A percentile compares a stretch with the other conserved stretches of the same genome.
These are phyloP conservation scores for Ptyas mucosa DNA, from an alignment of 2,113 vertebrate genomes.

Conservation along the genomic window DNA sequence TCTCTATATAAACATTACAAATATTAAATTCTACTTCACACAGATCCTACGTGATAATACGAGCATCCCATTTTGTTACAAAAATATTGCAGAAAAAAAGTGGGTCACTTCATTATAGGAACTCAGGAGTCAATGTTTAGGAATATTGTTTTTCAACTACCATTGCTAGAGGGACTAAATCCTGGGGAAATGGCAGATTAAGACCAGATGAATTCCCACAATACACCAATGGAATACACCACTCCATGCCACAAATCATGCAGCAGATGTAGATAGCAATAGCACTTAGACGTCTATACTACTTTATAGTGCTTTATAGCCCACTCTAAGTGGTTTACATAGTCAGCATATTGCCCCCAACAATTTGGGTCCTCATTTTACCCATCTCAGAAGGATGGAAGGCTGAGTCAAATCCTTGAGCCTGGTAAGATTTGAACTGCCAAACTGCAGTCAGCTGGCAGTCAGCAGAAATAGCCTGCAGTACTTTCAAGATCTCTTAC, in stretches of 20 bases:
- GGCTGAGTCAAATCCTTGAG: no score
- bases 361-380: no score
- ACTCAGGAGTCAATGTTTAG: neutral
- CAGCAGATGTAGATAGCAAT: neutral
- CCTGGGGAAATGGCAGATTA: neutral
- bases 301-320: no score
- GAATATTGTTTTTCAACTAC: neutral
- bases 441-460: no score
- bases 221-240: neutral
- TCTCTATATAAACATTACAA: slow-evolving; percentile 74
- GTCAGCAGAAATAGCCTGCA: no score
- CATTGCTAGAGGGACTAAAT: neutral
- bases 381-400: no score
- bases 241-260: neutral
- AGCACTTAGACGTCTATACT: no score
- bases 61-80: slow-evolving; percentile 58
- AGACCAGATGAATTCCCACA: neutral
- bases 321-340: no score
- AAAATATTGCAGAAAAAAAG: slow-evolving; percentile 35
- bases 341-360: no score
- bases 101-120: slow-evolving; percentile 12
- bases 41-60: slow-evolving; percentile 64
- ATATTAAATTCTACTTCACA: slow-evolving; percentile 73
- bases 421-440: no score
- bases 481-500: neutral